Evolutionary conservation across 2,113 vertebrate species (phyloP), one percentile per base, ranked within the genome.

Genomic region (Oryzias woworae): DNA sequence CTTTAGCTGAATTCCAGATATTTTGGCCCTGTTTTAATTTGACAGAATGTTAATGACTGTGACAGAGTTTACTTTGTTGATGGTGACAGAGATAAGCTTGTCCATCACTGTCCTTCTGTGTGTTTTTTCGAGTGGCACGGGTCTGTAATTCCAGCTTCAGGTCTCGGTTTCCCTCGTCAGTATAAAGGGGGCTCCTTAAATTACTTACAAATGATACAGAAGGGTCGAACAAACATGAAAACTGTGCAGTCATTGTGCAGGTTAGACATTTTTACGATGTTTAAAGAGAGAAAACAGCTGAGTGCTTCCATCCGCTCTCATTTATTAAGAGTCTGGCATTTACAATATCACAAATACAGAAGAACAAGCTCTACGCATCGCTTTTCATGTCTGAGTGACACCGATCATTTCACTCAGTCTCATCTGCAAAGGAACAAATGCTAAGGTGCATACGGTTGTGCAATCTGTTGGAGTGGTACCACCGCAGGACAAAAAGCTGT

Each of bases 141-240:
- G 62, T 73, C 62, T 91, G 90, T 89, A 92, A 92, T 92, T 92
- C 74, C 88, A 92, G 83, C 68, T 81, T 50, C 0, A 2, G 61
- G 78, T 84, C 78, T 89, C 88, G 60, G 80, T 84, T 89, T 90
- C 86, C 81, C 73, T 65, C 69, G 67, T 77, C 44, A 65, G 77
- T 46, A 78, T 69, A 54, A 36, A 61, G n/a, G 66, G 59, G 60
- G 53, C 61, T 79, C 71, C 77, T 89, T 80, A 66, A 56, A 76
- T 89, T 83, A 84, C 66, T 31, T 55, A 51, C 63, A 60, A 48
- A 56, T 54, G 54, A 36, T 12, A 36, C 36, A 2, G 10, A 10
- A 36, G 36, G 8, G 2, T 36, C 36, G 10, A 36, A 36, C 36
- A 36, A 36, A 5, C 26, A 28, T 28, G 26, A 28, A 28, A 36